Base-by-base conservation (phyloP, 1,140 invertebrate species). In the Heterodera carotae region DNA sequence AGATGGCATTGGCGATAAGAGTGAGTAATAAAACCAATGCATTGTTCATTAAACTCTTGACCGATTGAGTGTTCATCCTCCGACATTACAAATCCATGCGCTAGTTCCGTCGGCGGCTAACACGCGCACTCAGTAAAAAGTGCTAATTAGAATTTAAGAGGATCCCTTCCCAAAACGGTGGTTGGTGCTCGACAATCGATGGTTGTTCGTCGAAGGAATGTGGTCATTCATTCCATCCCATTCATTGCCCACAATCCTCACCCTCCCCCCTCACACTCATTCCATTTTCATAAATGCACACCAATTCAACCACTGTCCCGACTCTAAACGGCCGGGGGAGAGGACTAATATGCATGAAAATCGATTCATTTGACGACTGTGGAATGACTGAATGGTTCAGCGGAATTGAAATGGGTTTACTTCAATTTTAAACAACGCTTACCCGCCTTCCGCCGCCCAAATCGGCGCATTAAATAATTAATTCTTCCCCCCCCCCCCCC, bases 301-400 rank as follows among this genome's bases (percentile, higher is more conserved):
- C 12, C 29, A 69, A n/a, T 69, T 69, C 68, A 69, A 25, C 8
- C 68, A 39, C 53, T 69, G n/a, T n/a, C n/a, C n/a, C n/a, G n/a
- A n/a, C 33, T 31, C 2, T 39, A 48, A n/a, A 29, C 43, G 27
- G 53, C 12, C 68, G 33, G 53, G 39, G 39, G 39, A 12, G 12
- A 12, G 15, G 29, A 69, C 27, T 36, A 34, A 69, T 69, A 2
- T 39, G 39, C 39, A 39, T 39, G 39, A 39, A 22, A 53, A 53
- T 53, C 48, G 48, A 53, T 53, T 53, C 12, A 53, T 53, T 10
- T 22, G 48, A 53, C 48, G 18, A 53, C 18, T 22, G 48, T 15
- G 48, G 15, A 53, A 53, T 15, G 39, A n/a, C n/a, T n/a, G n/a
- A 43, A 43, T 53, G 48, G 48, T 53, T 53, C 18, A 53, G 2